Evolutionary conservation across 2,113 vertebrate genomes (phyloP), one percentile per base, ranked within the genome.

Genomic region (Melanerpes aurifrons): DNA sequence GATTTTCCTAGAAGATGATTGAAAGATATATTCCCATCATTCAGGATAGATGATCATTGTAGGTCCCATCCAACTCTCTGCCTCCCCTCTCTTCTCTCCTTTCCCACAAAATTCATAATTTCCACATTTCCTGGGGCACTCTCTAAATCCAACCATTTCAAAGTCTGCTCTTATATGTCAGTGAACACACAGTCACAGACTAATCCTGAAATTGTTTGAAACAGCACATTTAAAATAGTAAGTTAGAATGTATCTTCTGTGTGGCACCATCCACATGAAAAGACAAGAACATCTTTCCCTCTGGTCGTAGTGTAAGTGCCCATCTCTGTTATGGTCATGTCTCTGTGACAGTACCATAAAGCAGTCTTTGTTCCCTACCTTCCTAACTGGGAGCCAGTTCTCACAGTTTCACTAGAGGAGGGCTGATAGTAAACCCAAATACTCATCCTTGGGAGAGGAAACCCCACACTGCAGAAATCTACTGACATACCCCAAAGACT

Each of bases 401-500:
- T 22, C 54, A 86, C 62, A 68, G 86, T 10, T 9, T 18, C 54
- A n/a, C 59, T 47, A 56, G 12, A 47, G 9, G 29, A 82, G 66
- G 22, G n/a, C 64, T 69, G 40, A 18, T 0, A 50, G 40, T 48
- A 53, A 80, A 76, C 28, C n/a, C 78, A 50, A 72, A 62, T 19
- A 20, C 16, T 86, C 28, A 12, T 63, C 31, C 56, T 7, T 37
- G 37, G 29, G 54, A 28, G 73, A 68, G 43, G 37, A 77, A 94
- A 25, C 16, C 18, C 29, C 22, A 5, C n/a, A 2, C 19, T 0
- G 0, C 62, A 17, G 26, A 57, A 66, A 28, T 6, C 29, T 17
- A 4, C 10, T 67, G 80, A 94, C 95, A 12, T 98, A 99, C 99
- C 97, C 96, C 80, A 99, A 83, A 40, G 96, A 94, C 48, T 97